Conservation (phyloP, 2,797 vertebrate genomes). For the Chloroceryle amazona region DNA sequence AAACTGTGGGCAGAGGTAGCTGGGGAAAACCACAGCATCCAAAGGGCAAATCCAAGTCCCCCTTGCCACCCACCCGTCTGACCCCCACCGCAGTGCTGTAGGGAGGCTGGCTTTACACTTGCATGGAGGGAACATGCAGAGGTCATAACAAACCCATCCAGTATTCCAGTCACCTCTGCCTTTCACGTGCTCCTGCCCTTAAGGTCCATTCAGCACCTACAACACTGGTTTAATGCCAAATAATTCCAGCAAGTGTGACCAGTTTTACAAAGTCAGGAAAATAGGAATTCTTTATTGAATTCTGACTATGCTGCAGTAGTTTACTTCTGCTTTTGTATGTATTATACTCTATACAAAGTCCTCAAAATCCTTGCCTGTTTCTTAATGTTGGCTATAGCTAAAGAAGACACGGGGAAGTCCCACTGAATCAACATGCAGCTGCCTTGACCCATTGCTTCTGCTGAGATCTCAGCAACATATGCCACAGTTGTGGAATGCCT, state of each 20-base stretch:
- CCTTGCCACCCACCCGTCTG: not conserved
- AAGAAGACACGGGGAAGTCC: not conserved
- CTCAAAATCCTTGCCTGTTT: not conserved
- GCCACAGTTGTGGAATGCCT: not conserved
- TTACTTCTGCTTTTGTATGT: not conserved
- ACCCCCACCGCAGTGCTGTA: fast-evolving
- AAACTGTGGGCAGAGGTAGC: not conserved
- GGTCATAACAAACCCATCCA: not conserved
- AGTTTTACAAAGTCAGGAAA: not conserved
- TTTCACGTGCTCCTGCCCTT: not conserved
- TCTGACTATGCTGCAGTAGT: not conserved
- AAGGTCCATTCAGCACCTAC: not conserved
- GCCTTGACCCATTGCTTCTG: not conserved
- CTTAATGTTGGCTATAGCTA: not conserved
- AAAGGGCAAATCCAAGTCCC: not conserved
- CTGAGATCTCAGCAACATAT: not conserved
- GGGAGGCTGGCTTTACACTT: not conserved
- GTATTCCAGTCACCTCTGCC: not conserved
- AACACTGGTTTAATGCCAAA: not conserved
- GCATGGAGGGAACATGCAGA: fast-evolving
- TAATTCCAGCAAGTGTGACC: not conserved
- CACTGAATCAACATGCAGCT: not conserved
- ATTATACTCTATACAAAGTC: not conserved
- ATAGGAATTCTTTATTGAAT: not conserved
- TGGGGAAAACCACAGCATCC: not conserved